phyloP scores from a whole-genome alignment of 2,797 vertebrate species.

The Apodemus agrarius region DNA sequence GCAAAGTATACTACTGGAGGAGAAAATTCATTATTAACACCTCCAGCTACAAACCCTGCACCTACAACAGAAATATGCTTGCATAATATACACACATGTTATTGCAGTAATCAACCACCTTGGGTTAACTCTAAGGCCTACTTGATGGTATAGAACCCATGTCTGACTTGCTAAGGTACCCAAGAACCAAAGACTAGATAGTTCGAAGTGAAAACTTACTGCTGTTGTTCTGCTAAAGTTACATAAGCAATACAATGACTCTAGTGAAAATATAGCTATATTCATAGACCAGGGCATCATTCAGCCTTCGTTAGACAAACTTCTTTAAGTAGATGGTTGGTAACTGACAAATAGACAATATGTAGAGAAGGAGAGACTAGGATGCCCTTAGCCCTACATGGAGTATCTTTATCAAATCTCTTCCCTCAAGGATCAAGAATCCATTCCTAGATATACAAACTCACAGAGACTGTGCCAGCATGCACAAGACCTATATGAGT shows the following conservation, averaged over 20 bases:
- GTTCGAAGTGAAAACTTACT: neutral
- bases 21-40: neutral
- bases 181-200: neutral
- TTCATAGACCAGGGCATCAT: neutral
- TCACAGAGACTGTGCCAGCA: neutral
- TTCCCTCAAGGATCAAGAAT: neutral
- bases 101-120: neutral
- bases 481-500: neutral
- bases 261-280: neutral
- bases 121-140: neutral
- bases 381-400: neutral
- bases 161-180: neutral
- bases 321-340: neutral
- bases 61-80: neutral
- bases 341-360: neutral
- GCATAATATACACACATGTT: neutral
- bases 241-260: neutral
- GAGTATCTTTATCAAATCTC: neutral
- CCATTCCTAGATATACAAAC: neutral
- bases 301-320: neutral
- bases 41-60: neutral
- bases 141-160: neutral
- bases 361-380: neutral
- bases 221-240: neutral
- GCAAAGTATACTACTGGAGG: too few species aligned